A percentile compares a stretch with the other conserved stretches of the same genome.
Conservation (phyloP, 1,140 invertebrate genomes). For the Ceratina japonica region DNA sequence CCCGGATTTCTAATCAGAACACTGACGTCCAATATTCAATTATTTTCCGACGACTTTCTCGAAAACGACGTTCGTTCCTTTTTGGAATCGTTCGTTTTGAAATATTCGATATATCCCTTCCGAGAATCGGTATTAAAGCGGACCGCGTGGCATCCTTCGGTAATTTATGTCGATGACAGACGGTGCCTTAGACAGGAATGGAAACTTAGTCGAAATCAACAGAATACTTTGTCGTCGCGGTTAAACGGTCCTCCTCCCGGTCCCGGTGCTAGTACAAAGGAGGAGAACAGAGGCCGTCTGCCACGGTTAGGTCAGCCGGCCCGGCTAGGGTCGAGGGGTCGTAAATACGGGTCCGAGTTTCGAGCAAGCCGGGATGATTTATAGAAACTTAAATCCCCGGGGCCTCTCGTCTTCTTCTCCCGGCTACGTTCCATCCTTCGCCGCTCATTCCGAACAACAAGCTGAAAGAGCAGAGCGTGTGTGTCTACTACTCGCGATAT, state of each 20-base stretch:
- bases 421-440: conserved; percentile 37
- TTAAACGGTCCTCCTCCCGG: conserved; percentile 74
- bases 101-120: conserved; percentile 26
- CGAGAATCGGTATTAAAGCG: conserved; percentile 55
- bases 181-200: not conserved
- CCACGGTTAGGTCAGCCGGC: conserved; percentile 54
- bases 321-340: conserved; percentile 65
- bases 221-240: conserved; percentile 70
- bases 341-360: conserved; percentile 76
- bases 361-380: conserved; percentile 77
- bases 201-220: conserved; percentile 44
- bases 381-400: conserved; percentile 77
- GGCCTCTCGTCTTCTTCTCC: conserved; percentile 58
- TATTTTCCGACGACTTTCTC: no score
- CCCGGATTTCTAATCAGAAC: no score
- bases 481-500: conserved; percentile 33
- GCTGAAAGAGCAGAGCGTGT: conserved; percentile 48
- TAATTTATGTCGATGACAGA: conserved; percentile 63
- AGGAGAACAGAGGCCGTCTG: conserved; percentile 59
- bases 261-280: conserved; percentile 73
- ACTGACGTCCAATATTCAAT: not conserved
- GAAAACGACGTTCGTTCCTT: no score
- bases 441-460: not conserved
- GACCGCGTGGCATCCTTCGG: conserved; percentile 10
- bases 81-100: conserved; percentile 33